Percentiles rank a stretch among this genome's conserved stretches.
Evolutionary conservation across 2,888 invertebrate species (phyloP).

Genomic region (Pristionchus japonicus): DNA sequence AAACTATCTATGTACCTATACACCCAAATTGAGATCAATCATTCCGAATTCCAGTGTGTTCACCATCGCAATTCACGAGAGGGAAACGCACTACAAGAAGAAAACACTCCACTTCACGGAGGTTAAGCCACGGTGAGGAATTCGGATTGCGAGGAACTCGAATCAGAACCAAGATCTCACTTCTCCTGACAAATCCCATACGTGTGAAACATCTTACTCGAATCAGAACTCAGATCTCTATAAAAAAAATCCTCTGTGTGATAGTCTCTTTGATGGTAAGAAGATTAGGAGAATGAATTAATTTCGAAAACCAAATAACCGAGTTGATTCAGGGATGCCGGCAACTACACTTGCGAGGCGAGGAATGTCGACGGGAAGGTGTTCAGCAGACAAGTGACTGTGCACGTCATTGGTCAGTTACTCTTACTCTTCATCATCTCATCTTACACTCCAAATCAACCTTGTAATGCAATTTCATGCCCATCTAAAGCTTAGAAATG

Average conservation of each 20-base stretch:
- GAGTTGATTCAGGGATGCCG: constrained; percentile 50
- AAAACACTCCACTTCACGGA: constrained; percentile 61
- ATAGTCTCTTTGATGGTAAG: too few relatives aligned
- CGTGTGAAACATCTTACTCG: too few relatives aligned
- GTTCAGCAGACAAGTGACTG: constrained; percentile 54
- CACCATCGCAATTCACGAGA: constrained; percentile 57
- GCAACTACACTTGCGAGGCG: constrained; percentile 58
- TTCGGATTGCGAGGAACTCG: too few relatives aligned
- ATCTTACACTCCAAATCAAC: not conserved
- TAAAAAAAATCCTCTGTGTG: too few relatives aligned
- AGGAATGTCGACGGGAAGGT: constrained; percentile 57
- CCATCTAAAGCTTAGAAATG: not conserved
- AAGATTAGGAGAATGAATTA: too few relatives aligned
- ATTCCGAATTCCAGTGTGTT: constrained; percentile 56
- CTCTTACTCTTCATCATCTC: not conserved
- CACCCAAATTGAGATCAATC: not conserved
- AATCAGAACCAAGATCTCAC: too few relatives aligned
- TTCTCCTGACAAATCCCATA: too few relatives aligned
- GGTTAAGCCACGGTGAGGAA: constrained; percentile 50
- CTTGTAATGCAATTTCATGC: not conserved
- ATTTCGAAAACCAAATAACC: too few relatives aligned
- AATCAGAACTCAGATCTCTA: too few relatives aligned
- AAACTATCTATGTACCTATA: not conserved
- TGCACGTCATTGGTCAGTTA: constrained; percentile 58
- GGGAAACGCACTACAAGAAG: constrained; percentile 57